Evolutionary conservation across 2,888 invertebrate genomes (phyloP), one percentile per base, ranked within the genome.

Genomic region (Drosophila mimetica): DNA sequence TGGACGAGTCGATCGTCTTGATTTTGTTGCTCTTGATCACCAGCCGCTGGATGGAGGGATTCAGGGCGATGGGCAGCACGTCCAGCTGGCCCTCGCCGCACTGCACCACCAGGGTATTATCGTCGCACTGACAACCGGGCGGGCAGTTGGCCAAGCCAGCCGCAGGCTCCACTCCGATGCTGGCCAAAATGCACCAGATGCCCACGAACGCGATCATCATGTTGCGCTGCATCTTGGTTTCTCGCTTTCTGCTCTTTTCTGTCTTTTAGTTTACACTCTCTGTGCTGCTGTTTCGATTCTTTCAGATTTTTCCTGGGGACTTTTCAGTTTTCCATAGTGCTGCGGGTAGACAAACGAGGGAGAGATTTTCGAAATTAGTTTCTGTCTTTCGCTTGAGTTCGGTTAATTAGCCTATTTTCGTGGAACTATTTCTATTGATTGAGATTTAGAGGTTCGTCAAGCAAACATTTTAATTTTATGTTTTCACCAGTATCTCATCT

Each of bases 21-120:
- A 97, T 97, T 87, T 95, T 95, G 91, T 97, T 97, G 91, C 95
- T 96, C 85, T 95, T 94, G 74, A 97, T 94, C 77, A 96, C 95
- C 86, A 97, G 93, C 48, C 97, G 93, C 90, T 96, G 96, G 74
- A 97, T 96, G 79, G 96, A 96, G 37, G 98, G 98, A 93, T 98
- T 98, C 74, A 98, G 93, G 0, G 97, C 96, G 86, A 97, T 97
- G 67, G 97, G 97, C 71, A 98, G 94, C 63, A 97, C 96, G 92
- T 97, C 97, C 76, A 98, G 93, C 86, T 96, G 96, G 87, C 96
- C 96, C 89, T 95, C 95, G 83, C 96, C 95, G 92, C 97, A 98
- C 76, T 95, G 95, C 51, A 97, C 97, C 54, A 96, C 95, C 73
- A 96, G 94, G 1, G 96, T 97, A 77, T 97, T 97, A 89, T 98